Evolutionary conservation across 1,140 invertebrate species (phyloP).

Genomic region (Scylla paramamosain): DNA sequence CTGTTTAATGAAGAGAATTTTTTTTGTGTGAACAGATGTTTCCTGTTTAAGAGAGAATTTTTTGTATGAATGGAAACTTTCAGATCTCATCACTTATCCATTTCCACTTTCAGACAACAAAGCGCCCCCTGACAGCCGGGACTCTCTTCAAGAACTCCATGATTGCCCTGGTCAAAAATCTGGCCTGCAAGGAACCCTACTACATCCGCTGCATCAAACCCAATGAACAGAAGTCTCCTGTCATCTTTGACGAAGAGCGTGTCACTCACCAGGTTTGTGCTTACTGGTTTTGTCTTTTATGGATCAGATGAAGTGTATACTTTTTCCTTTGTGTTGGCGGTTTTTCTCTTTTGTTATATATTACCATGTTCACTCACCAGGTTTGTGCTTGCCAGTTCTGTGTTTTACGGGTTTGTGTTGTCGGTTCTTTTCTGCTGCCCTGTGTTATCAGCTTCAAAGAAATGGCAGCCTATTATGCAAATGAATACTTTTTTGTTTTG

Average conservation of each 20-base stretch:
- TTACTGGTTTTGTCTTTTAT: not conserved
- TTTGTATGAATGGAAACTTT: too few relatives aligned
- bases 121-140: conserved; percentile 94
- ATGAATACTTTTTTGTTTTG: too few relatives aligned
- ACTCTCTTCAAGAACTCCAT: conserved; percentile 97
- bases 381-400: conserved; percentile 80
- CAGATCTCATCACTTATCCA: not conserved
- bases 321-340: too few relatives aligned
- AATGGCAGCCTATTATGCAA: too few relatives aligned
- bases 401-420: too few relatives aligned
- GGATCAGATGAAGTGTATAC: too few relatives aligned
- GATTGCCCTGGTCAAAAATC: conserved; percentile 91
- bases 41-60: too few relatives aligned
- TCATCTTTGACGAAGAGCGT: conserved; percentile 87
- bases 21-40: too few relatives aligned
- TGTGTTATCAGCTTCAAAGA: too few relatives aligned
- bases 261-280: conserved; percentile 90
- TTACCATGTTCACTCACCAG: conserved; percentile 87
- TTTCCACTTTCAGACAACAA: conserved; percentile 88
- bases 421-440: too few relatives aligned
- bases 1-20: too few relatives aligned
- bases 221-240: conserved; percentile 94
- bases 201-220: conserved; percentile 98
- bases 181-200: conserved; percentile 95
- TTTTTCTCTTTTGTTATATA: too few relatives aligned